phyloP scores from a whole-genome alignment of 2,888 invertebrate genomes.

The Tolmerus cingulatus region DNA sequence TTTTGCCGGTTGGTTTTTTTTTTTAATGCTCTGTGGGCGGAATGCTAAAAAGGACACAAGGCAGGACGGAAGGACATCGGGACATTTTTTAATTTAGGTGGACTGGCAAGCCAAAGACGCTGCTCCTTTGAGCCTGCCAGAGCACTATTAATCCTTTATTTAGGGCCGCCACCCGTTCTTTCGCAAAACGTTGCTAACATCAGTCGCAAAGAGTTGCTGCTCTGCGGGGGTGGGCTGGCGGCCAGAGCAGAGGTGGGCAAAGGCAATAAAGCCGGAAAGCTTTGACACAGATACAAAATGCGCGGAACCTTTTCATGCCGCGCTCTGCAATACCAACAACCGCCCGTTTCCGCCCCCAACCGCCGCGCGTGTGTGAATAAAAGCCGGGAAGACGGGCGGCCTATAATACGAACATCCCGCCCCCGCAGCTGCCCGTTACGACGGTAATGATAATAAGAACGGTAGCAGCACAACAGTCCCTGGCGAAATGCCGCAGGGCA shows the following conservation, averaged over 20 bases:
- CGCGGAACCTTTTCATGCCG: neutral
- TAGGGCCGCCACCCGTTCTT: constrained; percentile 1
- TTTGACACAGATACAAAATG: constrained; percentile 18
- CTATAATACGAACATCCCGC: neutral
- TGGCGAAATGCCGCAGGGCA: neutral
- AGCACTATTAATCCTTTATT: constrained; percentile 36
- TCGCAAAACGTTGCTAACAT: neutral
- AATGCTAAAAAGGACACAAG: constrained; percentile 33
- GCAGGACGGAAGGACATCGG: constrained; percentile 34
- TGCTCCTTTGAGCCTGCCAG: constrained; percentile 42
- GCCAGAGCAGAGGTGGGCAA: neutral
- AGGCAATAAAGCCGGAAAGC: constrained; percentile 23
- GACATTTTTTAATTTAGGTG: constrained; percentile 47
- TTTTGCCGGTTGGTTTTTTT: neutral
- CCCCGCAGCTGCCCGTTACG: neutral
- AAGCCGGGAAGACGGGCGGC: neutral
- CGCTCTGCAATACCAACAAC: neutral
- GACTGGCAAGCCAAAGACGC: constrained; percentile 45
- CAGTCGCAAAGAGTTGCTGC: neutral
- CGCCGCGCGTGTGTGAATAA: neutral
- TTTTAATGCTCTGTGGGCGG: neutral
- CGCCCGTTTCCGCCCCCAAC: neutral
- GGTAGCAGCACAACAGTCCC: neutral
- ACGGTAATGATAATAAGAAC: neutral
- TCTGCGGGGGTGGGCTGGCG: neutral